A percentile compares a stretch with the other conserved stretches of the same genome.
Conservation (phyloP, 2,797 vertebrate species). For the Threskiornis aethiopicus region DNA sequence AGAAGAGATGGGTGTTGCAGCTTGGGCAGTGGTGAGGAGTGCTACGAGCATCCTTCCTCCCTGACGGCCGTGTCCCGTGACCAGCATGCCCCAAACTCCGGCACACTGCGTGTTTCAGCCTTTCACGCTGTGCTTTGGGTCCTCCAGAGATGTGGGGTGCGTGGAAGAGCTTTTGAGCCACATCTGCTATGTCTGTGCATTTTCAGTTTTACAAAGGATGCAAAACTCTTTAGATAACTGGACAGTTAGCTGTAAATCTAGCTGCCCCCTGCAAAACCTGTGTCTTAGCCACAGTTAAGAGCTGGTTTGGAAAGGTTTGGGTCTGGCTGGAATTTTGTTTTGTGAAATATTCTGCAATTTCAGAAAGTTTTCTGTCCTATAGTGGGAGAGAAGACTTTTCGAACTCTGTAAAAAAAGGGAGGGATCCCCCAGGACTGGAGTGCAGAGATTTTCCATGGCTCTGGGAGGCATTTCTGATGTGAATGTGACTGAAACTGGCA, state of each 20-base stretch:
- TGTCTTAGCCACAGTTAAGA: background rate
- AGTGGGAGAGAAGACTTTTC: background rate
- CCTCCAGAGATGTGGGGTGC: background rate
- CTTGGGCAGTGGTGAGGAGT: background rate
- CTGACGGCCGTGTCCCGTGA: rapidly evolving
- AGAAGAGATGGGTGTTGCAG: background rate
- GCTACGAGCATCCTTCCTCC: background rate
- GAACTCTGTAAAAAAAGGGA: background rate
- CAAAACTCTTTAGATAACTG: background rate
- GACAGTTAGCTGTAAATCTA: background rate
- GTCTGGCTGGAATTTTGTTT: background rate
- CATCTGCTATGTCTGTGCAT: background rate
- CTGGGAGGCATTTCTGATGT: background rate
- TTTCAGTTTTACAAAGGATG: background rate
- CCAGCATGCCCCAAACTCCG: background rate
- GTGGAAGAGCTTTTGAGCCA: background rate
- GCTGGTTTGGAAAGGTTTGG: background rate
- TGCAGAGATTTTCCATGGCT: background rate
- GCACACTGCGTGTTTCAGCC: background rate
- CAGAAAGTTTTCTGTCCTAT: background rate
- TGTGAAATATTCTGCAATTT: background rate
- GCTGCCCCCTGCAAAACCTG: background rate
- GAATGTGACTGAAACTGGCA: background rate
- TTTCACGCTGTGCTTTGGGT: background rate
- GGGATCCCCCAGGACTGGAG: background rate